These are phyloP conservation scores for Aradus depressus DNA, from an alignment of 2,888 invertebrate species.

Conservation along the genomic window DNA sequence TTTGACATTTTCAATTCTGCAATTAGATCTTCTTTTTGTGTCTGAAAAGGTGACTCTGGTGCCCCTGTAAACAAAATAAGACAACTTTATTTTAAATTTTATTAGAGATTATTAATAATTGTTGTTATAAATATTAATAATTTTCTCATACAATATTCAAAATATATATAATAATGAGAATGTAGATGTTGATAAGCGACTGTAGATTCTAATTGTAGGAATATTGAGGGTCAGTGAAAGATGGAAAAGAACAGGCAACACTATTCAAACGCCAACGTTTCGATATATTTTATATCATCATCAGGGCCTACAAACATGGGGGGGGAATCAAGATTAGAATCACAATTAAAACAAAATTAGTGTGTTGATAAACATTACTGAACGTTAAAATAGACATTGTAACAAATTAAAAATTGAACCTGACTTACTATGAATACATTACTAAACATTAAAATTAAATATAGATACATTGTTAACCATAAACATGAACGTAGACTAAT, in stretches of 20 bases:
- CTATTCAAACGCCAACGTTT: no score
- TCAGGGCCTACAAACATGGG: no score
- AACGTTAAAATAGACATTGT: no score
- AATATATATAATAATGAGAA: not conserved
- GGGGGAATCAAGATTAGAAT: no score
- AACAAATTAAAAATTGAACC: no score
- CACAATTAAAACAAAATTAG: no score
- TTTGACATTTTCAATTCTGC: conserved; percentile 86
- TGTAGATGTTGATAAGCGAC: not conserved
- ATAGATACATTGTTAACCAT: no score
- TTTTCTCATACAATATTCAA: not conserved
- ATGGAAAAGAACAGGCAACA: not conserved
- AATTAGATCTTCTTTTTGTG: conserved; percentile 74
- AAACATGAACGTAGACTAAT: no score
- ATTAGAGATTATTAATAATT: not conserved
- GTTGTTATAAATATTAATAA: not conserved
- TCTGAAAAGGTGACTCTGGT: conserved; percentile 54
- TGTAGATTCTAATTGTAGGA: not conserved
- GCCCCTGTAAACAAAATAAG: conserved; percentile 45
- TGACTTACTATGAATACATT: no score
- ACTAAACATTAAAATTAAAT: no score
- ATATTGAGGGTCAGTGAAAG: not conserved
- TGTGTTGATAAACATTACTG: no score
- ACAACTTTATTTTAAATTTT: not conserved
- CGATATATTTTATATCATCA: no score